Conservation (phyloP, 2,113 vertebrate genomes). For the Charadrius vociferus region DNA sequence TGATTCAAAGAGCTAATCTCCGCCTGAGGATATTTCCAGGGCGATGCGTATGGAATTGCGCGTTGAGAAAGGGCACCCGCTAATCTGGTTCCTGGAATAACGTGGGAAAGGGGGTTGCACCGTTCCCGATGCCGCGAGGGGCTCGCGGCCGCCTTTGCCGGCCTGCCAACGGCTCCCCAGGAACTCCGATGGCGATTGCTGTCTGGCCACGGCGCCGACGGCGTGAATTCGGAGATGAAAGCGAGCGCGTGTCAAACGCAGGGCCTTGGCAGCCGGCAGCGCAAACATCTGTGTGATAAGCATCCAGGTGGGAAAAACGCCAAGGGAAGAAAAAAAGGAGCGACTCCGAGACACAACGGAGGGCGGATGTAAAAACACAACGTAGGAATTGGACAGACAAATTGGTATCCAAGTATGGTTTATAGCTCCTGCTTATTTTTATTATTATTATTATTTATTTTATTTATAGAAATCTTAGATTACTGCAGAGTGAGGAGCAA, state of each 20-base stretch:
- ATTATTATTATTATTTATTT: background rate
- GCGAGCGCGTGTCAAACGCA: background rate
- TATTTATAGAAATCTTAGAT: background rate
- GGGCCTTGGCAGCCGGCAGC: background rate
- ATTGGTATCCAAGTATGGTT: background rate
- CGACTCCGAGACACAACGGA: background rate
- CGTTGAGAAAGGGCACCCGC: background rate
- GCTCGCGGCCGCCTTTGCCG: background rate
- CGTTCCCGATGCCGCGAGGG: rapidly evolving
- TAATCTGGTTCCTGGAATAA: background rate
- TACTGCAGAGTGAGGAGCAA: background rate
- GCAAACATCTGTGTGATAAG: background rate
- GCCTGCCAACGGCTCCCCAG: background rate
- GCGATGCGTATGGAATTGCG: rapidly evolving
- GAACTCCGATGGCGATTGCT: background rate
- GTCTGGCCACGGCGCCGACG: rapidly evolving
- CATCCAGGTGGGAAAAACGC: background rate
- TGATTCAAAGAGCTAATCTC: background rate
- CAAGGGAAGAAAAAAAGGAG: background rate
- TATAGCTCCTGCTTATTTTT: background rate
- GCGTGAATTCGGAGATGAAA: background rate
- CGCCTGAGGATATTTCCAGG: background rate
- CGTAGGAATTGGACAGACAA: background rate
- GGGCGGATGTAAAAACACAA: background rate
- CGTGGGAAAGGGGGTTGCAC: rapidly evolving